These are phyloP conservation scores for Ciconia nigra DNA, from an alignment of 2,797 vertebrate species.

Conservation along the genomic window DNA sequence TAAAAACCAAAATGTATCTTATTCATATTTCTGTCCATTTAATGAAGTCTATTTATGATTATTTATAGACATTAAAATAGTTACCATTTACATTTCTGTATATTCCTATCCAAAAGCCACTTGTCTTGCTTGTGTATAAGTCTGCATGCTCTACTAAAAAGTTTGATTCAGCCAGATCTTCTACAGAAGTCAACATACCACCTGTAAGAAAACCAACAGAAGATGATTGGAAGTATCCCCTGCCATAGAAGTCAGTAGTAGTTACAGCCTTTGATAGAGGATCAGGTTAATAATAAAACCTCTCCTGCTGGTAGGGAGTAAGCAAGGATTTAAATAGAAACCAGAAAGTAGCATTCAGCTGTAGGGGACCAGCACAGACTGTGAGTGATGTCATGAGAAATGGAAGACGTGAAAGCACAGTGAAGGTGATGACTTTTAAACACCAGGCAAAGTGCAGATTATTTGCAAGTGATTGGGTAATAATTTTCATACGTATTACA, in stretches of 20 bases:
- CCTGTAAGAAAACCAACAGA: constrained; percentile 49
- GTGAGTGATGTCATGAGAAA: neutral
- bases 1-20: neutral
- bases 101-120: constrained; percentile 84
- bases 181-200: constrained; percentile 75
- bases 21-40: neutral
- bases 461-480: neutral
- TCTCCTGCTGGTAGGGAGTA: neutral
- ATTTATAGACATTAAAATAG: neutral
- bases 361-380: neutral
- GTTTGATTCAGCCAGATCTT: constrained; percentile 72
- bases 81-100: constrained; percentile 79
- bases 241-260: neutral
- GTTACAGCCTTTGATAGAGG: neutral
- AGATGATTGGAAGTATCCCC: neutral
- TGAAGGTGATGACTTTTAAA: neutral
- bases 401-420: neutral
- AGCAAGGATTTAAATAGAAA: neutral
- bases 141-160: constrained; percentile 81
- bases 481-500: neutral
- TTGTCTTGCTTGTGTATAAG: constrained; percentile 66
- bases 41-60: neutral
- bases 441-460: neutral
- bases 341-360: neutral
- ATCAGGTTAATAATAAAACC: neutral